Evolutionary conservation across 2,888 invertebrate species (phyloP).

Genomic region (Trachelus tabidus): DNA sequence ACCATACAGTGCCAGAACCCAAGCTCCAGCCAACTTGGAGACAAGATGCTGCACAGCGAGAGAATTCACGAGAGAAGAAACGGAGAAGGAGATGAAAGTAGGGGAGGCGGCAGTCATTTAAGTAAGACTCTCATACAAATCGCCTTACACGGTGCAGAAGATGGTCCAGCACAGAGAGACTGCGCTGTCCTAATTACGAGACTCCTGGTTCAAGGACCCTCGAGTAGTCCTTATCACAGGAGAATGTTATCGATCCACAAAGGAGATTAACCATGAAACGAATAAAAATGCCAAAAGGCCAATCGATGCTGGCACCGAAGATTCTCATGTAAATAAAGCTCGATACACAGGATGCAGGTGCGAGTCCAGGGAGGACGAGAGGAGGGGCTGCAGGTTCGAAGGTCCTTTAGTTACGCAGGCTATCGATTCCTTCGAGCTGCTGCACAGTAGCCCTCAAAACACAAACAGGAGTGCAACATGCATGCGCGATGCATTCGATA

Average conservation of each 20-base stretch:
- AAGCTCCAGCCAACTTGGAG: not conserved
- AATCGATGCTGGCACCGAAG: not conserved
- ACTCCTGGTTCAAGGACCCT: not conserved
- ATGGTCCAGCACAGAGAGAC: not conserved
- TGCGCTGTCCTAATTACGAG: not conserved
- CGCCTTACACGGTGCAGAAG: not conserved
- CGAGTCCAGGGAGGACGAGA: not conserved
- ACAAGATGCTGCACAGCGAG: not conserved
- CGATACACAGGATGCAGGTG: not conserved
- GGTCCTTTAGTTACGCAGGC: conserved; percentile 54
- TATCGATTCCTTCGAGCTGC: conserved; percentile 52
- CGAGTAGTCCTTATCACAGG: not conserved
- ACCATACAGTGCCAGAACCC: not conserved
- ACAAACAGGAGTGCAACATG: conserved; percentile 52
- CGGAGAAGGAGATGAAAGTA: not conserved
- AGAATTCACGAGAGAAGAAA: not conserved
- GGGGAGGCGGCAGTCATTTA: not conserved
- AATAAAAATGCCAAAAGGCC: not conserved
- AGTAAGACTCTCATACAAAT: not conserved
- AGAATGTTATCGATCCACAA: not conserved
- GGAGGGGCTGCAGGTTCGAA: conserved; percentile 32
- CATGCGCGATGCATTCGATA: conserved; percentile 56
- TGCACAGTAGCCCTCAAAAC: conserved; percentile 51
- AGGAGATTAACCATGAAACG: too few relatives aligned
- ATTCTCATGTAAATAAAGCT: not conserved